A percentile compares a stretch with the other conserved stretches of the same genome.
phyloP scores from a whole-genome alignment of 2,113 vertebrate species.

The Coryphaenoides rupestris region DNA sequence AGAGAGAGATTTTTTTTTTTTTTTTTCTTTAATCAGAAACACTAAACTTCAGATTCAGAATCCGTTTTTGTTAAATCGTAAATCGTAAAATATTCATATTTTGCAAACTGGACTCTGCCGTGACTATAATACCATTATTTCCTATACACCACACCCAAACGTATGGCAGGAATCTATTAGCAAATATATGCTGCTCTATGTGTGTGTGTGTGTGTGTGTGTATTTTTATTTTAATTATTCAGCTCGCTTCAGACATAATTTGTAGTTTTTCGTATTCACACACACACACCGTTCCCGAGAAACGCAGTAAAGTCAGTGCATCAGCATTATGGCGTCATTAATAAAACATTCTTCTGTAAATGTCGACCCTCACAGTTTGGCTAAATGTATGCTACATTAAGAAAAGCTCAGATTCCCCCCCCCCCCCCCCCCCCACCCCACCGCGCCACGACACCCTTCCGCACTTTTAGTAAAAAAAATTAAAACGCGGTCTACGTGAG shows the following conservation, averaged over 20 bases:
- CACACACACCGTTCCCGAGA: slow-evolving; percentile 5
- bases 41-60: slow-evolving; percentile 6
- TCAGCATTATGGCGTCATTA: slow-evolving; percentile 4
- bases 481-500: slow-evolving; percentile 39
- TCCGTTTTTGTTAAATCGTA: slow-evolving; percentile 1
- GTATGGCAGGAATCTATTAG: background rate
- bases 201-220: background rate
- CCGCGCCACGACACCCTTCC: background rate
- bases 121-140: background rate
- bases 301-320: background rate
- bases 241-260: background rate
- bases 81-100: background rate
- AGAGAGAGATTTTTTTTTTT: too few species aligned
- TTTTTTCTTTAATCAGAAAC: too few species aligned
- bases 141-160: background rate
- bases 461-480: slow-evolving; percentile 35
- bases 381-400: slow-evolving; percentile 58
- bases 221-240: too few species aligned
- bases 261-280: slow-evolving; percentile 5
- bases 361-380: slow-evolving; percentile 43
- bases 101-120: background rate
- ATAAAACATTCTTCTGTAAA: slow-evolving; percentile 32
- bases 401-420: slow-evolving; percentile 29
- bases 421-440: too few species aligned
- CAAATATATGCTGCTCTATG: background rate